Base-by-base conservation (phyloP, 2,888 invertebrate genomes). In the Drosophila colorata region DNA sequence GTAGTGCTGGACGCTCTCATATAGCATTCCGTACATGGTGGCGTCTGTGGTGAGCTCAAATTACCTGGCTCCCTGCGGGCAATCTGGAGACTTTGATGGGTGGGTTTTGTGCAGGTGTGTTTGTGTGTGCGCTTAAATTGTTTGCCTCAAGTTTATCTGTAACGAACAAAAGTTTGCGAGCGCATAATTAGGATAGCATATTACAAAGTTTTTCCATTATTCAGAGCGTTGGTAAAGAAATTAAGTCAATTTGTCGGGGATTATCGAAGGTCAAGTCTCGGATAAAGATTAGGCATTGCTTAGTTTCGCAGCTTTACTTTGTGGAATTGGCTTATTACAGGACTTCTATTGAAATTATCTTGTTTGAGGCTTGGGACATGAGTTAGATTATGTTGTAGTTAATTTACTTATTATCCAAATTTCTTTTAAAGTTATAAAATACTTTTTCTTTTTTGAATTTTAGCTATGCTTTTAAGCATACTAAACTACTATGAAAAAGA, bases 1-100 rank as follows among this genome's bases (percentile, higher is more conserved):
- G 89, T 95, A 97, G 91, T 96, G 95, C 90, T 96, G 96, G 20
- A 96, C 96, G 91, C 96, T 96, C 91, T 97, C 96, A 88, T 96
- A 93, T 68, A 97, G 92, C 96, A 97, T 96, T 67, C 97, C 97
- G 91, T 97, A 97, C 97, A 97, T 97, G 58, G 14, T 81, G 76
- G 9, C 41, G 25, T 5, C 14, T 41, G 49, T 69, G 40, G 31
- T 18, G 20, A n/a, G 20, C 28, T 18, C 25, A 69, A 57, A 52
- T 60, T 52, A 56, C 31, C 28, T 46, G 20, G 4, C 18, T 44
- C 58, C 43, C 35, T 0, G 31, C 11, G 8, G 18, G 7, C 2
- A 31, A 33, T 33, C 2, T 28, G 23, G 9, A 9, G 33, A 31
- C 20, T 16, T 9, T n/a, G 28, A 11, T 41, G 33, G 14, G 11